Conservation (phyloP, 2,113 vertebrate species). For the Empidonax alnorum region DNA sequence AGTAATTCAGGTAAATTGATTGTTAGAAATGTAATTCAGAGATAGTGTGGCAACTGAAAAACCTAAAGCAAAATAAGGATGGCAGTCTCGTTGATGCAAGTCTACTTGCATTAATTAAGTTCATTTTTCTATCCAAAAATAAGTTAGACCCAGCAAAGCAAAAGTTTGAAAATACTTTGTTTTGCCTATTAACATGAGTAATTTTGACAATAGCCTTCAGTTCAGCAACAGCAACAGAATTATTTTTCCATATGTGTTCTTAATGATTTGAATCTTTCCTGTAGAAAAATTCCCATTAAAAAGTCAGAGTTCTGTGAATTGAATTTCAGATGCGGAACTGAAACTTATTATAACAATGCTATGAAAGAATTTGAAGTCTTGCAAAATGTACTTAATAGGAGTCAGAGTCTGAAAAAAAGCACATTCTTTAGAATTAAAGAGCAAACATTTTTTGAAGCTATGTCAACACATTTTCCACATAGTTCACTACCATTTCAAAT, state of each 20-base stretch:
- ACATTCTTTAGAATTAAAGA: not conserved
- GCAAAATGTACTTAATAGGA: not conserved
- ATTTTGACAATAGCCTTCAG: not conserved
- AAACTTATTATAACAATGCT: not conserved
- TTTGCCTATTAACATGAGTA: not conserved
- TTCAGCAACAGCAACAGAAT: not conserved
- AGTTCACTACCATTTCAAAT: not conserved
- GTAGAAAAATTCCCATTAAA: not conserved
- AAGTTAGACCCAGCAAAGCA: not conserved
- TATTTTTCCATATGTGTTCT: not conserved
- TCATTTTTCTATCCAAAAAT: not conserved
- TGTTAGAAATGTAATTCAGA: not conserved
- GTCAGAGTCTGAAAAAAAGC: not conserved
- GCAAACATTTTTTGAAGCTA: not conserved
- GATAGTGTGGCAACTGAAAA: not conserved
- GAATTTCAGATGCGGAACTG: not conserved
- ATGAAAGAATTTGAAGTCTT: not conserved
- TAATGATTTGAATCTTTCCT: not conserved
- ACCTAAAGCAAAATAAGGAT: not conserved
- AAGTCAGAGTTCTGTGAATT: not conserved
- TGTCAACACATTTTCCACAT: not conserved
- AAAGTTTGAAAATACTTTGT: not conserved
- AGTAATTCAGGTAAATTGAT: not conserved
- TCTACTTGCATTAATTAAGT: not conserved
- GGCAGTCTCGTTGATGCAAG: not conserved